Evolutionary conservation across 2,797 vertebrate genomes (phyloP).

Genomic region (Philypnodon macrostomus): DNA sequence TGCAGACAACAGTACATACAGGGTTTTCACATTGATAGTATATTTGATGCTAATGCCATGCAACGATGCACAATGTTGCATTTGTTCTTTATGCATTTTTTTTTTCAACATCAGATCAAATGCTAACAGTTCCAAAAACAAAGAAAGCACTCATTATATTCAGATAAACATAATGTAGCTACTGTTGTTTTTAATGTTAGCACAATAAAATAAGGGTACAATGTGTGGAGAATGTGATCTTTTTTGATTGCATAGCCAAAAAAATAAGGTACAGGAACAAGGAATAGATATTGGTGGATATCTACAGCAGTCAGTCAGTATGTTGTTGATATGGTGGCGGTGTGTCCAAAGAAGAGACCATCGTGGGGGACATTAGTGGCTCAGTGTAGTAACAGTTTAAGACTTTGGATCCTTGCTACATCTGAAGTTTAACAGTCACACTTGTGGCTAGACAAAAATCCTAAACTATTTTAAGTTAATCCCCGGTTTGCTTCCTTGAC

Average conservation of each 20-base stretch:
- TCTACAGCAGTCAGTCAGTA: conserved; percentile 57
- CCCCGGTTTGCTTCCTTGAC: conserved; percentile 49
- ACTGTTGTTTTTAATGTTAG: conserved; percentile 61
- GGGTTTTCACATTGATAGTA: conserved; percentile 49
- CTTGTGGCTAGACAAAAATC: conserved; percentile 60
- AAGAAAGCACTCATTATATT: conserved; percentile 62
- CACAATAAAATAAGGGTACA: conserved; percentile 48
- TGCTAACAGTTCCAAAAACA: conserved; percentile 58
- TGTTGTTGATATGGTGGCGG: conserved; percentile 33
- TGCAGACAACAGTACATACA: conserved; percentile 58
- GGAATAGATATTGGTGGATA: conserved; percentile 53
- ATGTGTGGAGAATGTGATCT: conserved; percentile 39
- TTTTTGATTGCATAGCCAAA: conserved; percentile 81
- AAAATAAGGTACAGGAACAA: conserved; percentile 65
- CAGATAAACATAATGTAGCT: conserved; percentile 60
- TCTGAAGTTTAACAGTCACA: conserved; percentile 75
- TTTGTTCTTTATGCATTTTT: conserved; percentile 43
- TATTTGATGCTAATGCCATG: conserved; percentile 56
- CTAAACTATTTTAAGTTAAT: conserved; percentile 59
- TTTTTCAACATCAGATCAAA: conserved; percentile 52
- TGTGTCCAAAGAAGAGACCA: conserved; percentile 40
- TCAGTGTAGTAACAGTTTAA: conserved; percentile 60
- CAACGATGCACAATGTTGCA: conserved; percentile 59
- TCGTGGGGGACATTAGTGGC: conserved; percentile 61
- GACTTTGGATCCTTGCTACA: conserved; percentile 78